phyloP scores from a whole-genome alignment of 2,888 invertebrate genomes.

The Lacanobia wlatinum region DNA sequence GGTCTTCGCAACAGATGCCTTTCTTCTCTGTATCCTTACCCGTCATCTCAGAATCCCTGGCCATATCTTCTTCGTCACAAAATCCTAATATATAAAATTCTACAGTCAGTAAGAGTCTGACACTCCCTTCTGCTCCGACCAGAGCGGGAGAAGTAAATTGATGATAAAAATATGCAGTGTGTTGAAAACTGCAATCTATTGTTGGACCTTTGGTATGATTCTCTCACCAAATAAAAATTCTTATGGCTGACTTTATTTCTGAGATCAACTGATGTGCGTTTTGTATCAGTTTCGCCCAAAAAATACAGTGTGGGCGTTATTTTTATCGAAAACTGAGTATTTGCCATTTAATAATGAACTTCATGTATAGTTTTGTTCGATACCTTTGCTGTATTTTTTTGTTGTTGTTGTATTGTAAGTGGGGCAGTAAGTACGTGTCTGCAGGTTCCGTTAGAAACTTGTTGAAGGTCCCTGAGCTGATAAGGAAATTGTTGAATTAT shows the following conservation, averaged over 20 bases:
- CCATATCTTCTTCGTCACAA: too few species aligned
- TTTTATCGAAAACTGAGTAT: background rate
- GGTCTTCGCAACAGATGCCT: too few species aligned
- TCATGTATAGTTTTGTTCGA: background rate
- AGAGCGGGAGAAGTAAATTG: too few species aligned
- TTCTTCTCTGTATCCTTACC: too few species aligned
- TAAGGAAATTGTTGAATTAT: conserved; percentile 13
- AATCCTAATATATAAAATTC: too few species aligned
- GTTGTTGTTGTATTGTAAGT: conserved; percentile 7
- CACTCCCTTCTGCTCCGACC: too few species aligned
- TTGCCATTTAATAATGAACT: background rate
- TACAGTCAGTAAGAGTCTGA: too few species aligned
- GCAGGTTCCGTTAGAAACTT: conserved; percentile 16
- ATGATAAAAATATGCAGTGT: too few species aligned
- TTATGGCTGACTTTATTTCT: too few species aligned
- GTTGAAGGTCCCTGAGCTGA: conserved; percentile 15
- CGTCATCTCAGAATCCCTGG: background rate
- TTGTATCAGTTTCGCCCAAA: background rate
- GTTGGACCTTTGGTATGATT: too few species aligned
- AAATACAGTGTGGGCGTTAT: background rate
- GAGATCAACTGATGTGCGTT: background rate
- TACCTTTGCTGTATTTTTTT: conserved; percentile 3
- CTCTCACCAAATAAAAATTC: too few species aligned
- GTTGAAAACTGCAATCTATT: background rate
- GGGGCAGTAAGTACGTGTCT: conserved; percentile 31